Percentiles rank a stretch among this genome's conserved stretches.
These are phyloP conservation scores for Syrista parreyssii DNA, from an alignment of 2,888 invertebrate species.

Conservation along the genomic window DNA sequence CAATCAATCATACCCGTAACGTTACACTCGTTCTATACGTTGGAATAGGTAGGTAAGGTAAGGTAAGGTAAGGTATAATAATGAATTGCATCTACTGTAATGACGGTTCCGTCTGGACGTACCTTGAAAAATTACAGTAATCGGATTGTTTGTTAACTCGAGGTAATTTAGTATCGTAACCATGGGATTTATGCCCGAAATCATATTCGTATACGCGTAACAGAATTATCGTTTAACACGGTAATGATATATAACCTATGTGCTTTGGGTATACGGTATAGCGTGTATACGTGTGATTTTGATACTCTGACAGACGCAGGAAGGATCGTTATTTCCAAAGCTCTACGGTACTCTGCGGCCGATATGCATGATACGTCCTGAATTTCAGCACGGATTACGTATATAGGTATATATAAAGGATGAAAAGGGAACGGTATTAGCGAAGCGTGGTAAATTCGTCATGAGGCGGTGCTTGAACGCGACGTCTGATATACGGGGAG, in stretches of 20 bases:
- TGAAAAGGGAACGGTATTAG: not conserved
- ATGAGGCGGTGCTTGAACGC: not conserved
- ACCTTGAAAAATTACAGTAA: conserved; percentile 54
- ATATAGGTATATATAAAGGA: not conserved
- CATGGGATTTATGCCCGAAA: not conserved
- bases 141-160: conserved; percentile 34
- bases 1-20: conserved; percentile 62
- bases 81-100: conserved; percentile 54
- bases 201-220: not conserved
- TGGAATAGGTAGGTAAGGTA: too few relatives aligned
- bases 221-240: not conserved
- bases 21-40: conserved; percentile 33
- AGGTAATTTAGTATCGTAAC: not conserved
- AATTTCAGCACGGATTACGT: not conserved
- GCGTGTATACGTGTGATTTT: not conserved
- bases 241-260: not conserved
- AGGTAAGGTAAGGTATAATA: conserved; percentile 32
- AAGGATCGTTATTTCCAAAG: conserved; percentile 47
- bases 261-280: not conserved
- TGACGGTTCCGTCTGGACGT: conserved; percentile 44
- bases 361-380: not conserved
- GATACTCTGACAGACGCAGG: conserved; percentile 12
- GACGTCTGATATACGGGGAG: not conserved
- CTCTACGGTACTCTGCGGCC: conserved; percentile 36
- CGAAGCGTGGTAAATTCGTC: not conserved